Conservation (phyloP, 1,140 invertebrate species). For the Steinernema feltiae region DNA sequence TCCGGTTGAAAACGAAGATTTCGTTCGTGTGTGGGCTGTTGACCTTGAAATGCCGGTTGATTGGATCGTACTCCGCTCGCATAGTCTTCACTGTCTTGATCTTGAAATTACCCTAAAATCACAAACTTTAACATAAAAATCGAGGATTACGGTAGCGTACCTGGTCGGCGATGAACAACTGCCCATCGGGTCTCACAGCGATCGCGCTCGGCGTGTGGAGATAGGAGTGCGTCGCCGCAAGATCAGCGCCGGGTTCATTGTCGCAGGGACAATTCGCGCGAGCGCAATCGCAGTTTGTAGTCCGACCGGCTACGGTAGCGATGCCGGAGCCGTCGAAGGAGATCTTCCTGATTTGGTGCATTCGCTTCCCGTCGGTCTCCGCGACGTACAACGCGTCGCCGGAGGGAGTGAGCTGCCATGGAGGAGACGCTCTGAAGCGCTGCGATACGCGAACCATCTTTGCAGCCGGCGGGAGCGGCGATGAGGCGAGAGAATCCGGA, state of each 20-base stretch:
- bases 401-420: not conserved
- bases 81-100: slow-evolving; percentile 14
- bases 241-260: not conserved
- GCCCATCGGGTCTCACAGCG: slow-evolving; percentile 4
- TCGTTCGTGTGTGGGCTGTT: slow-evolving; percentile 6
- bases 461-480: not conserved
- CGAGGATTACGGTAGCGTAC: not conserved
- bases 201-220: slow-evolving; percentile 7
- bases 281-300: slow-evolving; percentile 13
- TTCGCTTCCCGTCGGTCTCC: slow-evolving; percentile 4
- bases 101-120: slow-evolving; percentile 10
- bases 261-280: slow-evolving; percentile 12
- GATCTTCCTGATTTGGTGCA: slow-evolving; percentile 14
- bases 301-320: not conserved
- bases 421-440: not conserved
- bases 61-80: not conserved
- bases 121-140: not conserved
- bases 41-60: not conserved
- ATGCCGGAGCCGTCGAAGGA: not conserved
- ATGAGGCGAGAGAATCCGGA: not conserved
- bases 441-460: not conserved
- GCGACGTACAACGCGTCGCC: slow-evolving; percentile 6
- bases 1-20: slow-evolving; percentile 10
- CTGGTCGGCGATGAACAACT: slow-evolving; percentile 15
- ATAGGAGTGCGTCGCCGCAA: not conserved